phyloP scores from a whole-genome alignment of 2,888 invertebrate species.

The Trachelus stipa region DNA sequence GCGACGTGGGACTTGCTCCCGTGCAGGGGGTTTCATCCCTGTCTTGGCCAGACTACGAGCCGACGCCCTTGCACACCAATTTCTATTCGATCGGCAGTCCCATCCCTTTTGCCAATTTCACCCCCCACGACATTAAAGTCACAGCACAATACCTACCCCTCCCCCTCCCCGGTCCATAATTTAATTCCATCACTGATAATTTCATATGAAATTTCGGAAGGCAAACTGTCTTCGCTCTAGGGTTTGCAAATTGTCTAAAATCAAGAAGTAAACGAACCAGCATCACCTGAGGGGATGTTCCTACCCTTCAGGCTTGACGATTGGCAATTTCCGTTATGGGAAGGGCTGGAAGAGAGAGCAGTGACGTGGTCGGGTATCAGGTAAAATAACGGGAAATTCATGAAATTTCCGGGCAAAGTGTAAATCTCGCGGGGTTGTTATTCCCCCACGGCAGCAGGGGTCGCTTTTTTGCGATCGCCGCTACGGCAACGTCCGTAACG shows the following conservation, averaged over 20 bases:
- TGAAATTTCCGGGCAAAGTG: not conserved
- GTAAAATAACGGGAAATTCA: not conserved
- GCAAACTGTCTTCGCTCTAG: not conserved
- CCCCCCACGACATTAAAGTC: not conserved
- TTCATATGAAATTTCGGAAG: not conserved
- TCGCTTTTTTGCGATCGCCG: not conserved
- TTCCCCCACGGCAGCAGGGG: not conserved
- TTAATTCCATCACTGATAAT: not conserved
- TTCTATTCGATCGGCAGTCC: conserved; percentile 34
- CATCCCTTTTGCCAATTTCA: not conserved
- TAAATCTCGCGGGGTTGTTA: not conserved
- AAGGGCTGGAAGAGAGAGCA: not conserved
- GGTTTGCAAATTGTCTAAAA: not conserved
- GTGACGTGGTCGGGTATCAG: not conserved
- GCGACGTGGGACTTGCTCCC: not conserved
- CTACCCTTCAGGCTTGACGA: conserved; percentile 22
- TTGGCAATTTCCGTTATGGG: conserved; percentile 38
- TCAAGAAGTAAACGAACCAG: not conserved
- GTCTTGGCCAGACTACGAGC: conserved; percentile 22
- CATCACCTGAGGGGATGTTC: not conserved
- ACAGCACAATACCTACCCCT: not conserved
- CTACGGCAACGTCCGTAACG: not conserved
- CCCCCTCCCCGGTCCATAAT: not conserved
- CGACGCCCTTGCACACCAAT: not conserved
- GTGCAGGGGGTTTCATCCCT: conserved; percentile 6